These are phyloP conservation scores for Phymatocera aterrima DNA, from an alignment of 2,888 invertebrate species.

Conservation along the genomic window DNA sequence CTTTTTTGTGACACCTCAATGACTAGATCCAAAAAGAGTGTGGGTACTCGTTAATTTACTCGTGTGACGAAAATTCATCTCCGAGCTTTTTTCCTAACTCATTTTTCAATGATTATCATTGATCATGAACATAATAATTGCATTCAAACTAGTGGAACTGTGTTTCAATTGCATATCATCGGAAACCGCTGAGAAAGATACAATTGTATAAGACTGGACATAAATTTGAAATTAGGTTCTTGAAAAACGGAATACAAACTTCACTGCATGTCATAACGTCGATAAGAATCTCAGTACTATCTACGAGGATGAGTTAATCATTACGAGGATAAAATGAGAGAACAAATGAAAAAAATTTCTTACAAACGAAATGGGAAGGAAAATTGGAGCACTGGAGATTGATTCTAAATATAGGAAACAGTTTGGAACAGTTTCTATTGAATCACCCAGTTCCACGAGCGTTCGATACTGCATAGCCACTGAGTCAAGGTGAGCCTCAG, in stretches of 20 bases:
- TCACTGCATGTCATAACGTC: neutral
- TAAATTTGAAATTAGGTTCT: neutral
- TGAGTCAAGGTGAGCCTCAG: conserved; percentile 59
- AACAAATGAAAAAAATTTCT: neutral
- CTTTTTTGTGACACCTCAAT: too few relatives aligned
- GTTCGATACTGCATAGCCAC: conserved; percentile 61
- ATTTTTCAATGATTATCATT: too few relatives aligned
- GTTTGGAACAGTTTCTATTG: conserved; percentile 23
- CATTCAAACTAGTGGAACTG: too few relatives aligned
- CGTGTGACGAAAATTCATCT: too few relatives aligned
- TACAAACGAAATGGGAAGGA: neutral
- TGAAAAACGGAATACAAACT: neutral
- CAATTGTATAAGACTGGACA: neutral
- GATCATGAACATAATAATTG: too few relatives aligned
- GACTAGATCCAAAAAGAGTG: too few relatives aligned
- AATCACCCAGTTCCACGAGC: conserved; percentile 52
- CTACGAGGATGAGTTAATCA: neutral
- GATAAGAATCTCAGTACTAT: neutral
- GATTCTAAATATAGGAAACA: conserved; percentile 1
- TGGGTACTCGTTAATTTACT: too few relatives aligned
- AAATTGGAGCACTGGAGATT: neutral
- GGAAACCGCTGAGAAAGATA: neutral
- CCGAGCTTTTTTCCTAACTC: too few relatives aligned
- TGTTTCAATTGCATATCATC: too few relatives aligned
- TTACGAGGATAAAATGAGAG: neutral